phyloP scores from a whole-genome alignment of 2,797 vertebrate species.

The Hydrophis major region DNA sequence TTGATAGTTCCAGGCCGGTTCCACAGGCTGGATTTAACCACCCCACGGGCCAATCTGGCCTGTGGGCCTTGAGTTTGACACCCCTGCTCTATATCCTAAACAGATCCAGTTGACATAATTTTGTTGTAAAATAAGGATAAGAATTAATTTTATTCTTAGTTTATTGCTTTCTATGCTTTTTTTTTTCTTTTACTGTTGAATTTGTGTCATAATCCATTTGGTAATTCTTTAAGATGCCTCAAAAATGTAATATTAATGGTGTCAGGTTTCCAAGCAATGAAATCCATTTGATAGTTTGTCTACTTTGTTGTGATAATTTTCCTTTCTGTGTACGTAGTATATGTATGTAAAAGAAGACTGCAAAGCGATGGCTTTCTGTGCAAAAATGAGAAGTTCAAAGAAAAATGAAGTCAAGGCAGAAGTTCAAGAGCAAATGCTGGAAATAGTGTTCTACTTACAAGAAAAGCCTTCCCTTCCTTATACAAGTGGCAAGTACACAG shows the following conservation, averaged over 20 bases:
- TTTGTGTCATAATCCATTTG: not conserved
- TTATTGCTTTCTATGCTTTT: not conserved
- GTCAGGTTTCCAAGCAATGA: no score
- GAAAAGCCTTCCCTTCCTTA: conserved; percentile 76
- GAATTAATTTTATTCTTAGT: not conserved
- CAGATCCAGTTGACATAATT: not conserved
- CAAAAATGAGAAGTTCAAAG: conserved; percentile 88
- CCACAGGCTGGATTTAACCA: no score
- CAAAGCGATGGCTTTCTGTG: conserved; percentile 95
- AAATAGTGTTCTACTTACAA: conserved; percentile 84
- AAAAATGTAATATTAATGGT: not conserved
- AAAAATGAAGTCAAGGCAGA: conserved; percentile 73
- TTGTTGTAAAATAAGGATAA: not conserved
- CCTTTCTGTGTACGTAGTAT: conserved; percentile 68
- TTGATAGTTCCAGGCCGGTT: no score
- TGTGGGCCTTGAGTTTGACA: no score
- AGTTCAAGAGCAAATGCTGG: conserved; percentile 77
- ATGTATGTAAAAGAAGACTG: conserved; percentile 82
- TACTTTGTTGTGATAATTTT: accelerated
- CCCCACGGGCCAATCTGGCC: no score
- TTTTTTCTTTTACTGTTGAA: not conserved
- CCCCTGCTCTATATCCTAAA: not conserved
- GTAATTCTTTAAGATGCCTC: not conserved
- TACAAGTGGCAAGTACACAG: conserved; percentile 79
- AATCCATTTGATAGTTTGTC: not conserved